Percentiles rank a stretch among this genome's conserved stretches.
These are phyloP conservation scores for Melanocharis versteri DNA, from an alignment of 2,113 vertebrate genomes.

Conservation along the genomic window DNA sequence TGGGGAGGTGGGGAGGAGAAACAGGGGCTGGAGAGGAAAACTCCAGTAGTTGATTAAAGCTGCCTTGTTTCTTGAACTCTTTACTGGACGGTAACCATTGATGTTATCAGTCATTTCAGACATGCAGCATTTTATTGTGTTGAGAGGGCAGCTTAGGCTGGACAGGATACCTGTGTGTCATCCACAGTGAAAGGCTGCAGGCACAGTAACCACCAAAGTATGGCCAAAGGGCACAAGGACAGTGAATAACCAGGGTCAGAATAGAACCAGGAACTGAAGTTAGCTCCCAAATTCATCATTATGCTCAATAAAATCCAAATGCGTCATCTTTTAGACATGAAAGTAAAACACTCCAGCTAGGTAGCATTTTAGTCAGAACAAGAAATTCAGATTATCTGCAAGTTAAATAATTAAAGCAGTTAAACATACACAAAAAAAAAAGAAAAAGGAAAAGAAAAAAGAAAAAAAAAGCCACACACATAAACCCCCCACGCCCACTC, in stretches of 20 bases:
- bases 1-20: neutral
- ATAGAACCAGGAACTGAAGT: neutral
- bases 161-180: constrained; percentile 32
- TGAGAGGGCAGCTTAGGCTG: constrained; percentile 25
- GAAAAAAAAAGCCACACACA: neutral
- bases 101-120: constrained; percentile 41
- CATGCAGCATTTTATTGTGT: constrained; percentile 30
- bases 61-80: neutral
- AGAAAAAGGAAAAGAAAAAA: too few relatives aligned
- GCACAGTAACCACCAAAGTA: neutral
- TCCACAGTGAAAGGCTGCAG: constrained; percentile 20
- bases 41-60: neutral
- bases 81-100: neutral
- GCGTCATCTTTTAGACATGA: neutral
- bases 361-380: neutral
- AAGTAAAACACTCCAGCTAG: neutral
- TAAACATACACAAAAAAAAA: neutral
- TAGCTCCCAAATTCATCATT: neutral
- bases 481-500: constrained; percentile 43
- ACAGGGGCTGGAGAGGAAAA: neutral
- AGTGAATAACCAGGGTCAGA: neutral
- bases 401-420: constrained; percentile 11
- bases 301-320: neutral
- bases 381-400: constrained; percentile 29
- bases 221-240: constrained; percentile 18